Evolutionary conservation across 2,113 vertebrate genomes (phyloP).

Genomic region (Pygoscelis adeliae): DNA sequence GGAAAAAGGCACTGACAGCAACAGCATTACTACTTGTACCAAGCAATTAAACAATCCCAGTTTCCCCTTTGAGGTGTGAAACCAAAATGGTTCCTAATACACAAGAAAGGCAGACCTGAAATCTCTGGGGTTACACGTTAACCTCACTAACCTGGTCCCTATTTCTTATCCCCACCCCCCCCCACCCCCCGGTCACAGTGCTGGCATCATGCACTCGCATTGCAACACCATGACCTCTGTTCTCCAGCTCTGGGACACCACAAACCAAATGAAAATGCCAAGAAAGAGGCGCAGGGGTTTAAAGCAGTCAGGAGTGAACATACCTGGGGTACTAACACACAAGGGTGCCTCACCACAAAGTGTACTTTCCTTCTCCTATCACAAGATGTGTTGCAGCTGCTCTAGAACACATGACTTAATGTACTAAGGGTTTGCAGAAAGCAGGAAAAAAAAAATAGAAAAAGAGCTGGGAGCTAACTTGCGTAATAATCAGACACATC

Average conservation of each 20-base stretch:
- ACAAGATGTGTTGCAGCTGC: constrained; percentile 22
- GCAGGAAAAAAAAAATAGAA: background rate
- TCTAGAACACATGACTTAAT: constrained; percentile 5
- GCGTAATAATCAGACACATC: background rate
- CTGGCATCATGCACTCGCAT: background rate
- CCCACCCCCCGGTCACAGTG: accelerated
- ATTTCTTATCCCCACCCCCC: accelerated
- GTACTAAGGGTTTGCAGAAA: background rate
- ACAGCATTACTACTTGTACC: background rate
- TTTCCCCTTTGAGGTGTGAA: background rate
- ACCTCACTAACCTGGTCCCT: accelerated
- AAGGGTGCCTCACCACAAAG: background rate
- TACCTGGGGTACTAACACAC: background rate
- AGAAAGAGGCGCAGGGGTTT: background rate
- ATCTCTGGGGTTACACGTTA: background rate
- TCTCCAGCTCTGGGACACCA: background rate
- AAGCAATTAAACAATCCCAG: background rate
- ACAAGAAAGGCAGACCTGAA: background rate
- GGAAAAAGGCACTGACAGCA: background rate
- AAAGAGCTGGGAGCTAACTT: background rate
- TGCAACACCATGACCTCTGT: background rate
- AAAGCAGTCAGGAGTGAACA: background rate
- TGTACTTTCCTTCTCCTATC: background rate
- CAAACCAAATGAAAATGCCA: accelerated
- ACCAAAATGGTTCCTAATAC: background rate